Evolutionary conservation across 1,140 invertebrate species (phyloP).

Genomic region (Ceratina japonica): DNA sequence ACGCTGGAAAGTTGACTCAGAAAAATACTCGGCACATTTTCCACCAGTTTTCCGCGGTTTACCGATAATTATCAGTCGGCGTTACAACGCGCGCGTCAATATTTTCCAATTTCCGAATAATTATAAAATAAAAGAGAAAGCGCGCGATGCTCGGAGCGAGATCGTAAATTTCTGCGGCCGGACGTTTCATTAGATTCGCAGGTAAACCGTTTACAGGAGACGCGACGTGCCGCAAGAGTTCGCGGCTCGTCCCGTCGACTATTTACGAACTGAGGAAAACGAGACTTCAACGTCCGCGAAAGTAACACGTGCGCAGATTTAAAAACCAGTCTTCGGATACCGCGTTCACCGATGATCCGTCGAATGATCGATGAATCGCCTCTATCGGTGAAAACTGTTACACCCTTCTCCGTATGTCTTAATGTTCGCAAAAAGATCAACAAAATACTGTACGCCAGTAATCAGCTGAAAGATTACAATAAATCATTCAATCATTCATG

Average conservation of each 20-base stretch:
- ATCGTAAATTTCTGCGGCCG: conserved; percentile 33
- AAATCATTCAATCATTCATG: no score
- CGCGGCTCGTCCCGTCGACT: background rate
- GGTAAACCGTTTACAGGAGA: conserved; percentile 5
- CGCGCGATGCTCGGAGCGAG: background rate
- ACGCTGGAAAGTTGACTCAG: background rate
- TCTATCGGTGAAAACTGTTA: no score
- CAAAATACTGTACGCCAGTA: no score
- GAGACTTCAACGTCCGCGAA: conserved; percentile 12
- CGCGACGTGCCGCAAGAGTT: background rate
- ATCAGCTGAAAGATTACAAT: no score
- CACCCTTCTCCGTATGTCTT: no score
- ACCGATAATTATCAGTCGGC: conserved; percentile 10
- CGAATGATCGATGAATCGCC: background rate
- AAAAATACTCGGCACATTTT: background rate
- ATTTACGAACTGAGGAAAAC: conserved; percentile 40
- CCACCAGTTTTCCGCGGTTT: background rate
- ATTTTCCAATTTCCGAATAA: conserved; percentile 18
- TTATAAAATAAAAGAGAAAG: conserved; percentile 23
- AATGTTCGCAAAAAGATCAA: no score
- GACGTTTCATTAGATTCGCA: conserved; percentile 9
- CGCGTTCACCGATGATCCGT: background rate
- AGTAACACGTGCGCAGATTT: conserved; percentile 2
- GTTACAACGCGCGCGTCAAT: background rate
- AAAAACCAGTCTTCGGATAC: conserved; percentile 31